Base-by-base conservation (phyloP, 2,888 invertebrate genomes). In the Rhamphomyia laevipes region DNA sequence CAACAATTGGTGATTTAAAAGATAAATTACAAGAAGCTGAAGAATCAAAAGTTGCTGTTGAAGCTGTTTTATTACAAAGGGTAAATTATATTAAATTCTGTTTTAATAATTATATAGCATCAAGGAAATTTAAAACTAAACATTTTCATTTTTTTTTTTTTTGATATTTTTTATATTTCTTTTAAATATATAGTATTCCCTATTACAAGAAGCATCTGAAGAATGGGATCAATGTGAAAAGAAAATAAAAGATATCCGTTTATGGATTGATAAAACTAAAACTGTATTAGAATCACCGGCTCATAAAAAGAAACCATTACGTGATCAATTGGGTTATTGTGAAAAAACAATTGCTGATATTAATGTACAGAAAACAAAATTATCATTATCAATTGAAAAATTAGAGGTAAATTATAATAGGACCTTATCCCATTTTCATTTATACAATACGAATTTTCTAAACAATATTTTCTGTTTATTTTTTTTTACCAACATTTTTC, bases 191-290 rank as follows among this genome's bases (percentile, higher is more conserved):
- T 71, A 90, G 90, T 86, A 86, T 65, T 85, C 88, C 43, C 73
- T 91, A 58, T 76, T 94, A 52, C 88, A 89, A 77, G 94, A 94
- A 73, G 82, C 91, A 47, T 84, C 87, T 44, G 92, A 93, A 67
- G 93, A 94, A 74, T 94, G 94, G 90, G 92, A 93, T 66, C 88
- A 94, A 69, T 94, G 92, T 71, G 93, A 94, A 71, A 86, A 81
- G 68, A 94, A 95, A 70, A 79, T 94, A 68, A 87, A 88, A 68
- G 93, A 94, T 59, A 87, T 89, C 43, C 82, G 82, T 52, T 77
- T 77, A 56, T 95, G 93, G 92, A 80, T 93, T 58, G 92, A 93
- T 53, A 91, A 91, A 63, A 84, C 91, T 10, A 77, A 80, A 56
- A 78, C 81, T 56, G 76, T 80, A 45, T 67, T 92, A 43, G 90